A percentile compares a stretch with the other conserved stretches of the same genome.
phyloP scores from a whole-genome alignment of 2,113 vertebrate genomes.

The Catharus bicknelli region DNA sequence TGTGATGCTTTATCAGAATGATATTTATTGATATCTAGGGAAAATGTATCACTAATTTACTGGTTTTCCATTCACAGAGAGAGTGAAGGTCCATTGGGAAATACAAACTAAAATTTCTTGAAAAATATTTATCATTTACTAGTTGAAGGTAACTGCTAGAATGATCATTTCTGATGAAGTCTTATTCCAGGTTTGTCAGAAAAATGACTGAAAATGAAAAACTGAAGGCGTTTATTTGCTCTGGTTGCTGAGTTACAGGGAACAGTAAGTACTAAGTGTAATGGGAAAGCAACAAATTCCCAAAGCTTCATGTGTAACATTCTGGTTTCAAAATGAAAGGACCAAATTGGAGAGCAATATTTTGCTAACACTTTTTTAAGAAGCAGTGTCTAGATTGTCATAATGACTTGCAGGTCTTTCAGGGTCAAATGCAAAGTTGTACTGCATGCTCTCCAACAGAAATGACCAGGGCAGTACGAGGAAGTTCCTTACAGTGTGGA shows the following conservation, averaged over 20 bases:
- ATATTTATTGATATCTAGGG: not conserved
- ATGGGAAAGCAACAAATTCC: not conserved
- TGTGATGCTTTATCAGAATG: not conserved
- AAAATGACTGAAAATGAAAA: conserved; percentile 16
- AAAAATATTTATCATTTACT: conserved; percentile 24
- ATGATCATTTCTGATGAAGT: not conserved
- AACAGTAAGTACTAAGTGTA: not conserved
- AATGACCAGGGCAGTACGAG: not conserved
- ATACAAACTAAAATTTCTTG: not conserved
- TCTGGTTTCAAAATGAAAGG: not conserved
- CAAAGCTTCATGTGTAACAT: not conserved
- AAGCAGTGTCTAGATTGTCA: not conserved
- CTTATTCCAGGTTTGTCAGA: not conserved
- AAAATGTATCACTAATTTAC: not conserved
- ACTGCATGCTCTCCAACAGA: not conserved
- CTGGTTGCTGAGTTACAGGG: not conserved
- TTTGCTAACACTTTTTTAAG: not conserved
- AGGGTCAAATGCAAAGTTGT: not conserved
- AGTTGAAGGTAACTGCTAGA: not conserved
- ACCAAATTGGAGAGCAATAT: not conserved
- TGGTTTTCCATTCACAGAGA: not conserved
- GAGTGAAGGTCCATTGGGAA: not conserved
- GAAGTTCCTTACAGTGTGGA: not conserved
- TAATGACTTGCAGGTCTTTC: not conserved
- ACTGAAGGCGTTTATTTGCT: not conserved